A percentile compares a stretch with the other conserved stretches of the same genome.
Evolutionary conservation across 2,888 invertebrate species (phyloP).

Genomic region (Ophonus ardosiacus): DNA sequence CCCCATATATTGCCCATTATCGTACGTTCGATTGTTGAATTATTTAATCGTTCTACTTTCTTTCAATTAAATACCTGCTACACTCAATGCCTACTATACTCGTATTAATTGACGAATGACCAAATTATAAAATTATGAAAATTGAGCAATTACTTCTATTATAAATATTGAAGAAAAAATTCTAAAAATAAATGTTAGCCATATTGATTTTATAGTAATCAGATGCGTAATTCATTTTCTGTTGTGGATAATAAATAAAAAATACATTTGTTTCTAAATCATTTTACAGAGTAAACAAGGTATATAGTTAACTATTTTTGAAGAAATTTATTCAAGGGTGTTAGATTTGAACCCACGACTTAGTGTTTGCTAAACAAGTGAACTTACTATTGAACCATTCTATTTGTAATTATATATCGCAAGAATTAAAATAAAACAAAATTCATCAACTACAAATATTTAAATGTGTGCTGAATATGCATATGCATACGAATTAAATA

Average conservation of each 20-base stretch:
- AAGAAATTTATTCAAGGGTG: background rate
- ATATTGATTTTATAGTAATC: slow-evolving; percentile 16
- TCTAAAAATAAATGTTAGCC: background rate
- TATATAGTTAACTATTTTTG: too few species aligned
- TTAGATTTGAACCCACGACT: background rate
- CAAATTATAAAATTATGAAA: slow-evolving; percentile 21
- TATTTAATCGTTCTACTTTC: slow-evolving; percentile 32
- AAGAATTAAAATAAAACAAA: background rate
- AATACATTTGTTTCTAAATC: background rate
- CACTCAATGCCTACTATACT: background rate
- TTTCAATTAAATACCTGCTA: slow-evolving; percentile 8
- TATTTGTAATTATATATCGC: background rate
- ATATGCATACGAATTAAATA: background rate
- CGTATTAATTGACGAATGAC: slow-evolving; percentile 22
- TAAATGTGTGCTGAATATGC: background rate
- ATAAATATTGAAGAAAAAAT: slow-evolving; percentile 2
- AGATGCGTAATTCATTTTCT: background rate
- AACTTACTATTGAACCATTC: background rate
- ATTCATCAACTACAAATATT: background rate
- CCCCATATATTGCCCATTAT: background rate
- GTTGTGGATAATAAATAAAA: background rate
- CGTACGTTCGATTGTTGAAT: slow-evolving; percentile 21
- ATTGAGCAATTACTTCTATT: background rate
- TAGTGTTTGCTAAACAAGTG: background rate
- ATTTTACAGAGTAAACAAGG: too few species aligned